Evolutionary conservation across 2,113 vertebrate genomes (phyloP).

Genomic region (Bos javanicus): DNA sequence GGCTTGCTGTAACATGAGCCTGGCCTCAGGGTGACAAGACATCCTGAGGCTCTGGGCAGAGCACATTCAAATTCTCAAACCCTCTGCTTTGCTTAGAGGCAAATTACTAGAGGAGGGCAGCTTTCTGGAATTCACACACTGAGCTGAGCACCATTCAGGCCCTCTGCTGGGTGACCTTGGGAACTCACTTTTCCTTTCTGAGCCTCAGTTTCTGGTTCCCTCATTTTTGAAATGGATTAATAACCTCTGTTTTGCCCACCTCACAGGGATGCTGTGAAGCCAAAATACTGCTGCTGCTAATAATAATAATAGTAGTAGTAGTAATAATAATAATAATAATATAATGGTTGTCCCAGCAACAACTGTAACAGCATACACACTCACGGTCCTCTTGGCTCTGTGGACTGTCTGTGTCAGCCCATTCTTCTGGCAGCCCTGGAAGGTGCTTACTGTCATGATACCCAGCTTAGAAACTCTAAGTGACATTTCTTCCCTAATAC

Average conservation of each 20-base stretch:
- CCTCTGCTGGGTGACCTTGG: not conserved
- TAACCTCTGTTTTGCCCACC: not conserved
- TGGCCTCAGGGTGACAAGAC: not conserved
- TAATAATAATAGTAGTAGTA: not conserved
- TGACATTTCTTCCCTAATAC: not conserved
- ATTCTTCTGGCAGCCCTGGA: not conserved
- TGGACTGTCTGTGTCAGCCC: not conserved
- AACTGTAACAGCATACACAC: too few species aligned
- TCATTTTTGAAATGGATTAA: not conserved
- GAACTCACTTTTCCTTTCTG: not conserved
- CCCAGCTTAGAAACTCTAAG: not conserved
- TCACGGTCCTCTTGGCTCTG: not conserved
- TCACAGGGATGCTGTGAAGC: not conserved
- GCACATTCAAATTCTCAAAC: rapidly evolving
- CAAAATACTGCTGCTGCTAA: not conserved
- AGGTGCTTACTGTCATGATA: not conserved
- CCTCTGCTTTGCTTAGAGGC: not conserved
- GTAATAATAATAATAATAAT: too few species aligned
- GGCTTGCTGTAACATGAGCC: not conserved
- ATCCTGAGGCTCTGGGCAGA: not conserved
- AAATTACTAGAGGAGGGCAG: not conserved
- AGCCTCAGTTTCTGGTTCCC: not conserved
- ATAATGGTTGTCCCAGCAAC: too few species aligned
- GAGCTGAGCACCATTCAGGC: not conserved
- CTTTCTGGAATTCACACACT: not conserved